These are phyloP conservation scores for Momotus momota DNA, from an alignment of 2,797 vertebrate species.

Conservation along the genomic window DNA sequence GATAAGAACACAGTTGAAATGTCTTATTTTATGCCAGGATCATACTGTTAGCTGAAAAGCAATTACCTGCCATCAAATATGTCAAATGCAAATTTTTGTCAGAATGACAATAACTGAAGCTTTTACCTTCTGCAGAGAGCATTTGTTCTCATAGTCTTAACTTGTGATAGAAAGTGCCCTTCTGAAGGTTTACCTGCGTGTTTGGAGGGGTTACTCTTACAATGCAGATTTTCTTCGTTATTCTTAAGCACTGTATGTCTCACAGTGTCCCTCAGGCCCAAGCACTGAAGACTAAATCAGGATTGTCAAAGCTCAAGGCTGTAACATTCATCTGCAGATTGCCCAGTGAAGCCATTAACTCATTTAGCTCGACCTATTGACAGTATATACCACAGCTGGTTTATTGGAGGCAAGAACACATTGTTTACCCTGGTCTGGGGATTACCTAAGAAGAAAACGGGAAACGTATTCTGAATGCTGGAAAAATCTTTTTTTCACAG, in stretches of 20 bases:
- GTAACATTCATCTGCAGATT: neutral
- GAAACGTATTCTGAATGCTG: neutral
- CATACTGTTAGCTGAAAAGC: neutral
- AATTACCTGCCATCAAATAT: neutral
- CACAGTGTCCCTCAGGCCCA: neutral
- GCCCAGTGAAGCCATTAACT: neutral
- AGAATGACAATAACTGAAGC: neutral
- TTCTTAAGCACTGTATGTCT: neutral
- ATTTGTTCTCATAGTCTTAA: neutral
- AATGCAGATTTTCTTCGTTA: neutral
- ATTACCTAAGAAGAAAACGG: slow-evolving; percentile 1
- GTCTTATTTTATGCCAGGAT: neutral
- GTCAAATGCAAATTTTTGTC: neutral
- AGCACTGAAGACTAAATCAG: neutral
- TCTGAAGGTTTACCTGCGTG: neutral
- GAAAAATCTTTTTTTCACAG: neutral
- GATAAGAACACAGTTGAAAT: neutral
- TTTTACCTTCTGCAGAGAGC: neutral
- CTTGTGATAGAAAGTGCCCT: neutral
- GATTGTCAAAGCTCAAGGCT: neutral
- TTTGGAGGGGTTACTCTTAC: neutral
- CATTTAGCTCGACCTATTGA: neutral
- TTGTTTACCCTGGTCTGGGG: neutral
- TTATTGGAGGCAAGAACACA: neutral
- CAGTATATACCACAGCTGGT: neutral